A percentile compares a stretch with the other conserved stretches of the same genome.
Conservation (phyloP, 2,888 invertebrate species). For the Cheilosia urbana region DNA sequence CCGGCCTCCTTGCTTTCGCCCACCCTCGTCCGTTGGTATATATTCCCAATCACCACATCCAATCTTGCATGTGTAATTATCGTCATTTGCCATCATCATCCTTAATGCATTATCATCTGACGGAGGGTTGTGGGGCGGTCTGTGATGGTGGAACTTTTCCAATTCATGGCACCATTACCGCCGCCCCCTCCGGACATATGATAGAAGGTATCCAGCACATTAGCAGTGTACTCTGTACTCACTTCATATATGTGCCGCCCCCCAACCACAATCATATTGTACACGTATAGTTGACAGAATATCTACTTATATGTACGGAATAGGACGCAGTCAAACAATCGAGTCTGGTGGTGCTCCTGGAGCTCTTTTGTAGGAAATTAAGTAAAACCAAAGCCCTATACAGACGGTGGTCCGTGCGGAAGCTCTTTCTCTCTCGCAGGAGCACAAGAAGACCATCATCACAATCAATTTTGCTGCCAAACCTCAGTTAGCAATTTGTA, state of each 20-base stretch:
- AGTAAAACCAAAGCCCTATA: conserved; percentile 64
- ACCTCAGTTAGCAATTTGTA: conserved; percentile 72
- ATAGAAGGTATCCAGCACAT: conserved; percentile 51
- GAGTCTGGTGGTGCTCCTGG: conserved; percentile 28
- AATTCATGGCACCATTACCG: conserved; percentile 47
- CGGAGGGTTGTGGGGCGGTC: neutral
- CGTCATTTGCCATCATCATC: conserved; percentile 74
- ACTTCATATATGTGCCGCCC: neutral
- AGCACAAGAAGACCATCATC: conserved; percentile 61
- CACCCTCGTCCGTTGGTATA: neutral
- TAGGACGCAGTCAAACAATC: conserved; percentile 43
- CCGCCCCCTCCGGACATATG: neutral
- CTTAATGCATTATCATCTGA: conserved; percentile 65
- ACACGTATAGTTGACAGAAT: neutral
- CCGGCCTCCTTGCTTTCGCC: neutral
- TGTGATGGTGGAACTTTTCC: conserved; percentile 57
- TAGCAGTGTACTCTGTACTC: conserved; percentile 16
- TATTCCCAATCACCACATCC: conserved; percentile 60
- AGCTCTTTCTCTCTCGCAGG: neutral
- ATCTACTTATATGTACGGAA: neutral
- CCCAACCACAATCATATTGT: conserved; percentile 32
- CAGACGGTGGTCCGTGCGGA: conserved; percentile 30
- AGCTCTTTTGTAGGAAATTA: conserved; percentile 67
- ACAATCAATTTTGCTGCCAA: conserved; percentile 74
- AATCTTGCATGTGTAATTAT: conserved; percentile 74